Conservation (phyloP, 2,888 invertebrate genomes). For the Philereme vetulata region DNA sequence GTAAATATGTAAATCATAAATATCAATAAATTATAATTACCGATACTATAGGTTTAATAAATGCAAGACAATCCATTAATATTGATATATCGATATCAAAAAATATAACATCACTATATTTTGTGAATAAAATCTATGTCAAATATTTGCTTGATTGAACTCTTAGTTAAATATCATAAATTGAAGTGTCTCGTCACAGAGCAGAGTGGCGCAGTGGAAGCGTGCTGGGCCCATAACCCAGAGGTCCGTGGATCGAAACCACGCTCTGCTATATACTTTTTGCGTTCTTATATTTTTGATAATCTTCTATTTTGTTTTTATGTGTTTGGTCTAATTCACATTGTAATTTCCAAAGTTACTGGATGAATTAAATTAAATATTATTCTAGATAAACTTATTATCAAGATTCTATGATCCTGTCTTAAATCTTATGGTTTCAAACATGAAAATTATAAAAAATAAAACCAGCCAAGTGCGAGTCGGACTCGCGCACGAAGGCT, state of each 20-base stretch:
- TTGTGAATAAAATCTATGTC: neutral
- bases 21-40: too few relatives aligned
- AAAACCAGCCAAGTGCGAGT: too few relatives aligned
- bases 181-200: constrained; percentile 41
- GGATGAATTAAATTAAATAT: too few relatives aligned
- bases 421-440: too few relatives aligned
- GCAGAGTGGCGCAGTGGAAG: constrained; percentile 92
- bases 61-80: neutral
- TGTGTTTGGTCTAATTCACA: neutral
- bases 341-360: neutral
- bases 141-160: neutral
- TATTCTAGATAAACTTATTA: too few relatives aligned
- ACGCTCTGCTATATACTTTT: constrained; percentile 87
- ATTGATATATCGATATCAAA: constrained; percentile 5
- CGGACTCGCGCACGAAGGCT: too few relatives aligned
- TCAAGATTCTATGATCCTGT: too few relatives aligned
- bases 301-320: neutral
- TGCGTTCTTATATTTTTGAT: constrained; percentile 34
- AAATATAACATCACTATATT: constrained; percentile 8
- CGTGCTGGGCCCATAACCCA: constrained; percentile 93
- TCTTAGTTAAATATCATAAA: constrained; percentile 37
- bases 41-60: too few relatives aligned
- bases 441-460: too few relatives aligned
- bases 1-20: too few relatives aligned
- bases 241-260: constrained; percentile 96